phyloP scores from a whole-genome alignment of 2,113 vertebrate genomes.

The Agapornis roseicollis region DNA sequence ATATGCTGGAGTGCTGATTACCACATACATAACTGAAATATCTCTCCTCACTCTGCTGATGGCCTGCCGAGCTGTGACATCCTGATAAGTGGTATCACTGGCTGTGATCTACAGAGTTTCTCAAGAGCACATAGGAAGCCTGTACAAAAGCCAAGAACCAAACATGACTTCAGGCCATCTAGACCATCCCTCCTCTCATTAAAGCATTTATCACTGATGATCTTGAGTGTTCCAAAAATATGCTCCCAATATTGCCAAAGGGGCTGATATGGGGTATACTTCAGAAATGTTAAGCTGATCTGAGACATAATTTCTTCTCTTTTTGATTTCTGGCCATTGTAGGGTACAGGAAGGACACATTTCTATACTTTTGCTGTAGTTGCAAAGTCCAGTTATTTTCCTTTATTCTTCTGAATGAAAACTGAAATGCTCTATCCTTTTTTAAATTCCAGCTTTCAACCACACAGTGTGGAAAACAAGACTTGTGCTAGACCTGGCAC shows the following conservation, averaged over 20 bases:
- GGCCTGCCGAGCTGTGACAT: not conserved
- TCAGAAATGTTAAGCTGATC: not conserved
- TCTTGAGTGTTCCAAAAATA: not conserved
- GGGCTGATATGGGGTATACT: not conserved
- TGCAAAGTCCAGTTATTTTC: not conserved
- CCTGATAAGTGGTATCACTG: not conserved
- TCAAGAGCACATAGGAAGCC: not conserved
- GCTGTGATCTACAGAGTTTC: not conserved
- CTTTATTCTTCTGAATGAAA: not conserved
- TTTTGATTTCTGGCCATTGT: not conserved
- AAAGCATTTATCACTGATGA: rapidly evolving
- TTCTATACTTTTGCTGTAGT: not conserved
- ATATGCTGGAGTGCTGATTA: not conserved
- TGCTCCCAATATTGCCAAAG: not conserved
- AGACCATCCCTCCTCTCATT: not conserved
- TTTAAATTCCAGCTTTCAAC: not conserved
- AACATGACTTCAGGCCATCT: not conserved
- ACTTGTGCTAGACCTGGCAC: rapidly evolving
- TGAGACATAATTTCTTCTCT: not conserved
- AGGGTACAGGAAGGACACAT: not conserved
- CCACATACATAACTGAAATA: not conserved
- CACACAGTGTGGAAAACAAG: not conserved
- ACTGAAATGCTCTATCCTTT: not conserved
- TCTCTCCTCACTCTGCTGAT: not conserved
- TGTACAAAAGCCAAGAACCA: not conserved